Percentiles rank a stretch among this genome's conserved stretches.
phyloP scores from a whole-genome alignment of 2,797 vertebrate species.

The Craterocephalus amniculus region DNA sequence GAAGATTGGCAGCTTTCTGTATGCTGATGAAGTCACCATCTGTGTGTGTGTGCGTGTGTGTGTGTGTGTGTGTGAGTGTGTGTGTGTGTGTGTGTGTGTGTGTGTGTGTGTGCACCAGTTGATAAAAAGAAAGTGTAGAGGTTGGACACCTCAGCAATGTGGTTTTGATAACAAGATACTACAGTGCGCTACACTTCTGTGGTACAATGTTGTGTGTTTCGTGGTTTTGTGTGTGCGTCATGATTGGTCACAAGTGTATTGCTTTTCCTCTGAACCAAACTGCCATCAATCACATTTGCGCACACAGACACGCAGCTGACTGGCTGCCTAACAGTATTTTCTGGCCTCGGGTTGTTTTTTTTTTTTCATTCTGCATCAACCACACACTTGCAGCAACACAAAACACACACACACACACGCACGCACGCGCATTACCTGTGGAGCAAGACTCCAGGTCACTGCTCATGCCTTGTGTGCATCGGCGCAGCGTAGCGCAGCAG shows the following conservation, averaged over 20 bases:
- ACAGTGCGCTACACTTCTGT: conserved; percentile 31
- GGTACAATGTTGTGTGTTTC: conserved; percentile 45
- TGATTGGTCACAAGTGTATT: conserved; percentile 33
- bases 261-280: conserved; percentile 15
- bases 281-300: conserved; percentile 5
- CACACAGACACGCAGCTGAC: neutral
- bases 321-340: neutral
- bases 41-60: conserved; percentile 27
- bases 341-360: neutral
- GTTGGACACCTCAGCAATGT: conserved; percentile 64
- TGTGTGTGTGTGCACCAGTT: conserved; percentile 36
- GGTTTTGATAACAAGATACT: conserved; percentile 64
- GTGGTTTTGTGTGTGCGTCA: conserved; percentile 23
- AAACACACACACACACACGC: conserved; percentile 6
- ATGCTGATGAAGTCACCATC: conserved; percentile 59
- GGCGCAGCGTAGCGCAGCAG: conserved; percentile 38
- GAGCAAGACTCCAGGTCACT: conserved; percentile 50
- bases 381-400: neutral
- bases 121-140: conserved; percentile 39
- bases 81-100: conserved; percentile 31
- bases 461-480: conserved; percentile 48
- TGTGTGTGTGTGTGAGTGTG: conserved; percentile 34
- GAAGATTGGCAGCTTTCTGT: conserved; percentile 66
- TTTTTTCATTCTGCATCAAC: neutral
- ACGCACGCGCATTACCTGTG: conserved; percentile 27